Conservation (phyloP, 1,140 invertebrate genomes). For the Pseudomyrmex gracilis region DNA sequence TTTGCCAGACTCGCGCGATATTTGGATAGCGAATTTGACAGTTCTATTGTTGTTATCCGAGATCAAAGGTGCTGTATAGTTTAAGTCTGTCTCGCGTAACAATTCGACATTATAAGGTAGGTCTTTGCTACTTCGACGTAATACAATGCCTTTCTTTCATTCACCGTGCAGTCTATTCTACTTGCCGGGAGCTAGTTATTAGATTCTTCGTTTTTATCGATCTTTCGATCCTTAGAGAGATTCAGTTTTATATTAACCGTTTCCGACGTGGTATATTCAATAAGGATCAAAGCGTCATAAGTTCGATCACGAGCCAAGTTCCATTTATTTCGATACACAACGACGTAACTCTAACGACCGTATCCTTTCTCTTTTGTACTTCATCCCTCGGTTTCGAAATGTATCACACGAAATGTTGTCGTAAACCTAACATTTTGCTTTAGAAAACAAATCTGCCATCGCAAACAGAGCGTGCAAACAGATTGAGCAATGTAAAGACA, state of each 20-base stretch:
- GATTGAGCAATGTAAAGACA: background rate
- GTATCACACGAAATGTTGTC: too few relatives aligned
- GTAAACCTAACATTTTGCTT: background rate
- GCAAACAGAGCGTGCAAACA: background rate
- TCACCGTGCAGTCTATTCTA: slow-evolving; percentile 69
- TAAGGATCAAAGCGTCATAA: slow-evolving; percentile 15
- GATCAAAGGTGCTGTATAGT: slow-evolving; percentile 65
- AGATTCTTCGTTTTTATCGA: slow-evolving; percentile 44
- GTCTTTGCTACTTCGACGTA: slow-evolving; percentile 67
- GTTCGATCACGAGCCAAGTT: slow-evolving; percentile 39
- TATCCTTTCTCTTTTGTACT: background rate
- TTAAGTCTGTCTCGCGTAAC: slow-evolving; percentile 60
- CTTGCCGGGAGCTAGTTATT: slow-evolving; percentile 65
- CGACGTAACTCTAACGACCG: background rate
- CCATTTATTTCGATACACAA: slow-evolving; percentile 33
- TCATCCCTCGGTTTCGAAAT: slow-evolving; percentile 1
- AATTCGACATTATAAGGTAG: slow-evolving; percentile 68
- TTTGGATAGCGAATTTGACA: slow-evolving; percentile 62
- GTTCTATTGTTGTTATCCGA: slow-evolving; percentile 62
- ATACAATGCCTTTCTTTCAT: slow-evolving; percentile 69
- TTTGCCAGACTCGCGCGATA: slow-evolving; percentile 33
- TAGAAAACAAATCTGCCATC: background rate
- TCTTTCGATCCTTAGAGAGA: slow-evolving; percentile 44
- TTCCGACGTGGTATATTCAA: slow-evolving; percentile 57
- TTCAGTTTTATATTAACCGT: slow-evolving; percentile 70